Evolutionary conservation across 2,888 invertebrate genomes (phyloP), one percentile per base, ranked within the genome.

Genomic region (Spilarctia lutea): DNA sequence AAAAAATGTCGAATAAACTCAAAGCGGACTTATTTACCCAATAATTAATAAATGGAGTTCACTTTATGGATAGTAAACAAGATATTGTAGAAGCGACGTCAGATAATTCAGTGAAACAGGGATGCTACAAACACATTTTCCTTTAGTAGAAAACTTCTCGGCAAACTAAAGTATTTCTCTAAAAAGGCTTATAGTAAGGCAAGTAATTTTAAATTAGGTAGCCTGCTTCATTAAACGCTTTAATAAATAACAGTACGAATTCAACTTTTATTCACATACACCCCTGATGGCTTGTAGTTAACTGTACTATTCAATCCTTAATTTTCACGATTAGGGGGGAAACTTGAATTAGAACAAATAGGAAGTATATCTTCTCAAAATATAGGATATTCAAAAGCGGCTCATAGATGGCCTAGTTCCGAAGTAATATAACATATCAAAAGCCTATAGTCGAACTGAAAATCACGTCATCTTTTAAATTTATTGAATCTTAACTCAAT

Each of bases 21-120:
- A n/a, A 66, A 63, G 30, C 65, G 39, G n/a, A 66, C 39, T 39
- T 67, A 1, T 63, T 63, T n/a, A 67, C 35, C 16, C 63, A 52
- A 45, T 70, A 75, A 75, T 73, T 75, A 73, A 76, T 81, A 72
- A 48, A 73, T 71, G 39, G 72, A 70, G 45, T 76, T 74, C 68
- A 68, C 74, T 77, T 77, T 80, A 75, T 78, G 60, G 72, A 73
- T 75, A 67, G 74, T 70, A 74, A 71, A 71, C 35, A 30, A 63
- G 42, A 30, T 74, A 68, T 72, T 30, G 63, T 70, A 45, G 65
- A 33, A 72, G 63, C 71, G 45, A 71, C 74, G 27, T 72, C n/a
- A 78, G 74, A 77, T 81, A 79, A 79, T 79, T 81, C 72, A 76
- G 71, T 79, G 68, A 79, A 56, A 79, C 75, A 77, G 77, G 74